These are phyloP conservation scores for Prolemur simus DNA, from an alignment of 2,113 vertebrate genomes.

Conservation along the genomic window DNA sequence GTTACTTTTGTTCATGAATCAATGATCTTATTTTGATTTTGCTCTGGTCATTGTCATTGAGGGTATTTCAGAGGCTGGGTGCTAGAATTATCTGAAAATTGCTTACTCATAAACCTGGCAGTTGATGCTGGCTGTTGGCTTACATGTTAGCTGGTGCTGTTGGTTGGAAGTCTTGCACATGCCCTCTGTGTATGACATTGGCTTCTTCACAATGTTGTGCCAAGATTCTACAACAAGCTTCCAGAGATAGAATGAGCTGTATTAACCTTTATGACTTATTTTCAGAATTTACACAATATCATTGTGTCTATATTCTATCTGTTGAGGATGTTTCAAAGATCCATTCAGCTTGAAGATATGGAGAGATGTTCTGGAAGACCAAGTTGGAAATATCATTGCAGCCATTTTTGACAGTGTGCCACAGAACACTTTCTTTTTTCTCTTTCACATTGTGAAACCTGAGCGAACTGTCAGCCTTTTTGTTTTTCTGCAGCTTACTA, in stretches of 20 bases:
- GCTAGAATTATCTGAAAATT: neutral
- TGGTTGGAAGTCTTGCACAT: neutral
- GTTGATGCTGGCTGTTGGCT: neutral
- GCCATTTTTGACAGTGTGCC: neutral
- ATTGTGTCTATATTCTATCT: neutral
- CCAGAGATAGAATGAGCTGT: neutral
- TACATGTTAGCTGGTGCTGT: neutral
- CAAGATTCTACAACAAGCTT: neutral
- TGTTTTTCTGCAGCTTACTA: neutral
- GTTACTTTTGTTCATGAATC: neutral
- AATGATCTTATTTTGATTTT: neutral
- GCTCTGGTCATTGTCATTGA: neutral
- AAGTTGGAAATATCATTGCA: neutral
- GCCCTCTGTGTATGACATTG: neutral
- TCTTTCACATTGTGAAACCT: neutral
- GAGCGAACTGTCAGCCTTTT: neutral
- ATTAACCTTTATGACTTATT: neutral
- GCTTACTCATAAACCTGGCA: neutral
- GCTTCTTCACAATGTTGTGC: neutral
- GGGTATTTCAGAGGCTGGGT: neutral
- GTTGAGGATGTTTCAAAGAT: neutral
- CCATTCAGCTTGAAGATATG: neutral
- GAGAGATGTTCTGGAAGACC: neutral
- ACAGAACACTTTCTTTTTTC: neutral
- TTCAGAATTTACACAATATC: neutral